phyloP scores from a whole-genome alignment of 1,140 invertebrate genomes.

The Proales similis region DNA sequence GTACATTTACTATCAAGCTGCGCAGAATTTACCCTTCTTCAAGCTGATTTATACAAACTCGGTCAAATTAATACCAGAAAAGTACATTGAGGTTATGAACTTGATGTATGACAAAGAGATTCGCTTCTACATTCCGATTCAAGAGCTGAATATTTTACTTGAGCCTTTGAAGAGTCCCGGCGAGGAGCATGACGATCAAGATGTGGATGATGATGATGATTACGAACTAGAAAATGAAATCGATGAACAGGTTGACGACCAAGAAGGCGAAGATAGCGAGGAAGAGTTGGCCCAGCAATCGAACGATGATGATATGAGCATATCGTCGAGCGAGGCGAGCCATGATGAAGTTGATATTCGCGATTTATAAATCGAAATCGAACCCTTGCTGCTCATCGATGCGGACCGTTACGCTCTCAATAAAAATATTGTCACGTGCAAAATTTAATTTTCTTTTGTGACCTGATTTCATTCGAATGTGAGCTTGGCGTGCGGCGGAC shows the following conservation, averaged over 20 bases:
- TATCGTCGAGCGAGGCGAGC: too few species aligned
- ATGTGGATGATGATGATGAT: background rate
- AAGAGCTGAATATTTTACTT: conserved; percentile 29
- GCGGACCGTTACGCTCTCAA: too few species aligned
- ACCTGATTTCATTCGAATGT: too few species aligned
- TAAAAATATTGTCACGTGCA: too few species aligned
- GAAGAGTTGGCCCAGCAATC: too few species aligned
- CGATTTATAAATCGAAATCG: too few species aligned
- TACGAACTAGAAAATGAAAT: conserved; percentile 2
- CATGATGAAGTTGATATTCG: too few species aligned
- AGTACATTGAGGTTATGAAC: conserved; percentile 17
- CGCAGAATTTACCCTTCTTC: conserved; percentile 20
- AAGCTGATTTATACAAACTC: conserved; percentile 27
- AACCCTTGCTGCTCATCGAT: too few species aligned
- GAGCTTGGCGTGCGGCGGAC: too few species aligned
- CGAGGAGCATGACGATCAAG: background rate
- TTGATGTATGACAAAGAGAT: conserved; percentile 36
- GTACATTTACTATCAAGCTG: conserved; percentile 15
- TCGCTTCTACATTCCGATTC: conserved; percentile 9
- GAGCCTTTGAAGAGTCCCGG: background rate
- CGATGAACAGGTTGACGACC: background rate
- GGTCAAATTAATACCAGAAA: conserved; percentile 12
- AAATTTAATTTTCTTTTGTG: too few species aligned
- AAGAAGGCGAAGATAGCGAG: background rate
- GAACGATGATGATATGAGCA: too few species aligned